Evolutionary conservation across 2,113 vertebrate species (phyloP), one percentile per base, ranked within the genome.

Genomic region (Regulus satrapa): DNA sequence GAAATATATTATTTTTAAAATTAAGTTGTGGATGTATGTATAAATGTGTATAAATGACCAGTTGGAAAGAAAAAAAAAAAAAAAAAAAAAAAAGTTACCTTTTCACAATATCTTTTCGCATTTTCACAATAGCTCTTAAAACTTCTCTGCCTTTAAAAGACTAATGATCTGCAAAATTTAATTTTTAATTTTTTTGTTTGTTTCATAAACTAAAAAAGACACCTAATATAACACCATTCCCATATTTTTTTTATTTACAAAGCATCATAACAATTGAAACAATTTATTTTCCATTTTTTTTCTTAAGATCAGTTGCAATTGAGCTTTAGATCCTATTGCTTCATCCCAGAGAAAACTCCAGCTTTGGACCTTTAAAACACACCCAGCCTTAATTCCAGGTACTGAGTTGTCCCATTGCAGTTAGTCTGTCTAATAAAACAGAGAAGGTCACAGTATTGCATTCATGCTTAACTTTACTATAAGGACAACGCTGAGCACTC

Each of bases 1-100:
- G 51, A 91, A 92, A 92, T 88, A 58, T 36, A 85, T 90, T 85
- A 77, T 95, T 95, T 95, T 94, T 62, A 55, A 93, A 95, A 89
- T 95, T 71, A 88, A 25, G 7, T 54, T 92, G 55, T 88, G 74
- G 21, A 17, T 66, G 29, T 83, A 66, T 31, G 43, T n/a, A n/a
- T n/a, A n/a, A n/a, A n/a, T 74, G 85, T 71, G 17, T 55, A 40
- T 69, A 85, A 91, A 94, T 67, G 78, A 85, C 21, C 78, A 71
- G 46, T 34, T 76, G 41, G 16, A 72, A 86, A 94, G 78, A 85
- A 76, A 83, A 23, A 75, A 15, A 6, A 68, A n/a, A n/a, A n/a
- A 41, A 72, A 86, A 94, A 81, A 85, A 76, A 83, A 23, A 75
- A 15, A 6, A 68, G 24, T 66, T 93, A 67, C 48, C 41, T 55